Percentiles rank a stretch among this genome's conserved stretches.
Conservation (phyloP, 2,888 invertebrate genomes). For the Drosophila neutralis region DNA sequence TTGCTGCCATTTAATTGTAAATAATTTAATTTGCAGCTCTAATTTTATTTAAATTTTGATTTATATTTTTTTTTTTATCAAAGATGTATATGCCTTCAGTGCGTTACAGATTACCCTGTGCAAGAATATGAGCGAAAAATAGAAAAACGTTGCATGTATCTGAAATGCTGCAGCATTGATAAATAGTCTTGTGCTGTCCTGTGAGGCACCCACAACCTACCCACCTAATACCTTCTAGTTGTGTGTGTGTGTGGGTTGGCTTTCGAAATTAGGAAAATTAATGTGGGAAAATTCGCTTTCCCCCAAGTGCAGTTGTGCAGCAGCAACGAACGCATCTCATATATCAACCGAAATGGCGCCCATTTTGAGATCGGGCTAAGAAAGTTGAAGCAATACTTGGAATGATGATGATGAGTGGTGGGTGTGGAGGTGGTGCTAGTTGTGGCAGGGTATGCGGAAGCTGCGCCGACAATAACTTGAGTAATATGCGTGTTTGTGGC, state of each 20-base stretch:
- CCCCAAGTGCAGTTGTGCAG: conserved; percentile 62
- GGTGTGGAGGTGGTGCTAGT: neutral
- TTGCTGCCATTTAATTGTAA: neutral
- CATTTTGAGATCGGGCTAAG: conserved; percentile 27
- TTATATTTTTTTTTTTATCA: neutral
- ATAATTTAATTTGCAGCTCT: no score
- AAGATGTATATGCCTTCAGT: neutral
- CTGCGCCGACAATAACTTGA: conserved; percentile 16
- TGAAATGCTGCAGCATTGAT: conserved; percentile 81
- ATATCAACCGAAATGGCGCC: conserved; percentile 56
- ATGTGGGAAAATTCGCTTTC: conserved; percentile 76
- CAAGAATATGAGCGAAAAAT: neutral
- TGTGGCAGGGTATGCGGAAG: neutral
- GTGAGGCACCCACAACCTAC: conserved; percentile 42
- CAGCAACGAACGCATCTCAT: conserved; percentile 69
- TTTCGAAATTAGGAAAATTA: conserved; percentile 79
- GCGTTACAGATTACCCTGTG: neutral
- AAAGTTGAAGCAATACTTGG: conserved; percentile 25
- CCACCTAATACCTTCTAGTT: neutral
- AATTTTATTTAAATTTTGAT: neutral
- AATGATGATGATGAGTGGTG: neutral
- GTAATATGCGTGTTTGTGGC: conserved; percentile 33
- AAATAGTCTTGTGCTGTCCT: conserved; percentile 76
- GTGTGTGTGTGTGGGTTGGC: conserved; percentile 45
- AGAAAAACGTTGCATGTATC: conserved; percentile 70